Percentiles rank a stretch among this genome's conserved stretches.
Evolutionary conservation across 2,888 invertebrate species (phyloP).

Genomic region (Eupithecia subumbrata): DNA sequence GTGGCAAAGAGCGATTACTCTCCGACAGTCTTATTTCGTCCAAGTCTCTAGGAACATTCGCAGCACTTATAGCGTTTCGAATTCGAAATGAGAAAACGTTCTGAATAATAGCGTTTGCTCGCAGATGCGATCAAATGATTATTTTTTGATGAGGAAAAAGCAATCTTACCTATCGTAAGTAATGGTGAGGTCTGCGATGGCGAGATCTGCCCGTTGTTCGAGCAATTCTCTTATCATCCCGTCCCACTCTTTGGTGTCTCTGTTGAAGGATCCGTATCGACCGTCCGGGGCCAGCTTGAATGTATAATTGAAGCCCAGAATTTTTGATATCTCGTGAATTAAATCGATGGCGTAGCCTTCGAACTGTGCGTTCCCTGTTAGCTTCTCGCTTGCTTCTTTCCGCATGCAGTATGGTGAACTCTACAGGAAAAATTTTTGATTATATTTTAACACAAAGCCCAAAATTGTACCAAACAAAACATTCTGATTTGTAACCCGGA

Average conservation of each 20-base stretch:
- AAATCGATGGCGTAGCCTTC: constrained; percentile 98
- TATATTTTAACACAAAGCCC: background rate
- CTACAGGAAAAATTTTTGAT: constrained; percentile 77
- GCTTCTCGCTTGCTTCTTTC: constrained; percentile 92
- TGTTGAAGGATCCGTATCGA: constrained; percentile 91
- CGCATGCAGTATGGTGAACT: constrained; percentile 98
- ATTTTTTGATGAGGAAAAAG: constrained; percentile 9
- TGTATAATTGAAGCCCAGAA: constrained; percentile 94
- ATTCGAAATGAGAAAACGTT: constrained; percentile 10
- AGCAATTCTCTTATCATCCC: constrained; percentile 95
- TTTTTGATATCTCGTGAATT: constrained; percentile 94
- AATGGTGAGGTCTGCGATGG: constrained; percentile 98
- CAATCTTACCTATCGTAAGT: constrained; percentile 94
- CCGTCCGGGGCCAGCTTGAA: constrained; percentile 94
- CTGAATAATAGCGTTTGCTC: constrained; percentile 9
- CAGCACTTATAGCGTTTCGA: constrained; percentile 3
- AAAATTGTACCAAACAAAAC: background rate
- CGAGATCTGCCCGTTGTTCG: constrained; percentile 96
- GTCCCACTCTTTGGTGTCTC: constrained; percentile 94
- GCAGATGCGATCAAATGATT: constrained; percentile 16
- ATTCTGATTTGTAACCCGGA: background rate
- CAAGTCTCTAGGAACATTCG: background rate
- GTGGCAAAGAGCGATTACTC: constrained; percentile 4
- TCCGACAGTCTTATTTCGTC: background rate
- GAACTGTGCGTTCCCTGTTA: constrained; percentile 95